These are phyloP conservation scores for Murina feae DNA, from an alignment of 2,113 vertebrate species.

Conservation along the genomic window DNA sequence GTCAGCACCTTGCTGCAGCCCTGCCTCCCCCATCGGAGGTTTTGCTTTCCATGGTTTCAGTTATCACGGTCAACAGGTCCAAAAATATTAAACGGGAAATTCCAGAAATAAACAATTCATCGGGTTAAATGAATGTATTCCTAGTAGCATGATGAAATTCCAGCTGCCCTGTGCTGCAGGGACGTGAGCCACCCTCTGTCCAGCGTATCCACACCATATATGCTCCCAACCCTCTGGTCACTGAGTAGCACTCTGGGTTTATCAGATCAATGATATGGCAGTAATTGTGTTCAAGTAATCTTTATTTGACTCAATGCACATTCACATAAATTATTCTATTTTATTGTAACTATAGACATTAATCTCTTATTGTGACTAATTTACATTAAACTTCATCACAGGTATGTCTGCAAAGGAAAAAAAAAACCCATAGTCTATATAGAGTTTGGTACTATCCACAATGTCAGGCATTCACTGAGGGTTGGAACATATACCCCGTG, in stretches of 20 bases:
- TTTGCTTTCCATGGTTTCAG: neutral
- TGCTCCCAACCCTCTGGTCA: neutral
- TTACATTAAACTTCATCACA: neutral
- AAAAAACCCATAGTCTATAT: neutral
- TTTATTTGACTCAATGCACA: neutral
- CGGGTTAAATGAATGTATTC: neutral
- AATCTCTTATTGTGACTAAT: neutral
- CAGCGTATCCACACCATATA: neutral
- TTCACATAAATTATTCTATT: neutral
- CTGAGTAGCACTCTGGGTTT: neutral
- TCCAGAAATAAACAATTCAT: neutral
- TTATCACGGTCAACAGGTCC: neutral
- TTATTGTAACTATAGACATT: neutral
- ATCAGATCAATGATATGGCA: neutral
- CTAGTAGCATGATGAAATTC: neutral
- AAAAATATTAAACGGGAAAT: neutral
- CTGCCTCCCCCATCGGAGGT: neutral
- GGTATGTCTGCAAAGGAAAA: neutral
- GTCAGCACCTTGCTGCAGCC: neutral
- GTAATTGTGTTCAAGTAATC: neutral
- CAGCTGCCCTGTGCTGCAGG: neutral
- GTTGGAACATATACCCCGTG: neutral
- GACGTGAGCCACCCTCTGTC: neutral
- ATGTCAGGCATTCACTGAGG: neutral
- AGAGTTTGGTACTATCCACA: neutral